A percentile compares a stretch with the other conserved stretches of the same genome.
Conservation (phyloP, 2,113 vertebrate genomes). For the Catharus minimus region DNA sequence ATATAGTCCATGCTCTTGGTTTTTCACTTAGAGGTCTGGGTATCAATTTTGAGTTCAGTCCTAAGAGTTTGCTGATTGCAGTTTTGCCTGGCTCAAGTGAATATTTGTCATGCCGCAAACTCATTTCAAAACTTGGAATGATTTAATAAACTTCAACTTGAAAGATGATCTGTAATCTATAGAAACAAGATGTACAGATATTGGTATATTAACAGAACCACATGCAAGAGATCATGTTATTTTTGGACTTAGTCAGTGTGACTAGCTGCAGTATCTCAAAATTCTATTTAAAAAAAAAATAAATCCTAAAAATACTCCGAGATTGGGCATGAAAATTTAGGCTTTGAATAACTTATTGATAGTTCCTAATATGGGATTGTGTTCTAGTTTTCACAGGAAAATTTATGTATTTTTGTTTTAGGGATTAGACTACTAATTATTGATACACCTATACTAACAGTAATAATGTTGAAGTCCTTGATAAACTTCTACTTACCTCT, state of each 20-base stretch:
- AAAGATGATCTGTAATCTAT: background rate
- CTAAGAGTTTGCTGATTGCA: background rate
- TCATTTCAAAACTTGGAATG: conserved; percentile 9
- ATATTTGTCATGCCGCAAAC: background rate
- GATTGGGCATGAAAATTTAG: background rate
- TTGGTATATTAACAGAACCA: background rate
- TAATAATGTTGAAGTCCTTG: background rate
- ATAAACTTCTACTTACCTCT: background rate
- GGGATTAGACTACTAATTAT: background rate
- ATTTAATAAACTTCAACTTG: background rate
- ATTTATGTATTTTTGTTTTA: background rate
- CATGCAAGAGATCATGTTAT: background rate
- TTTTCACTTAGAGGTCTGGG: background rate
- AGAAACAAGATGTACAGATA: conserved; percentile 1
- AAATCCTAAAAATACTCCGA: background rate
- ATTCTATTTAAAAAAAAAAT: background rate
- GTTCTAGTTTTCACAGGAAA: background rate
- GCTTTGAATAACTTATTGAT: background rate
- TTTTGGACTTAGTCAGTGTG: background rate
- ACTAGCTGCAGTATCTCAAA: background rate
- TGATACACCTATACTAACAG: background rate
- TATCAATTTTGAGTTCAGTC: background rate
- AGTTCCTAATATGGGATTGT: background rate
- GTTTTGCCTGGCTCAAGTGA: background rate
- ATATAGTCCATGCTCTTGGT: background rate